Base-by-base conservation (phyloP, 2,797 vertebrate genomes). In the Enteromius afrohamiltoni region DNA sequence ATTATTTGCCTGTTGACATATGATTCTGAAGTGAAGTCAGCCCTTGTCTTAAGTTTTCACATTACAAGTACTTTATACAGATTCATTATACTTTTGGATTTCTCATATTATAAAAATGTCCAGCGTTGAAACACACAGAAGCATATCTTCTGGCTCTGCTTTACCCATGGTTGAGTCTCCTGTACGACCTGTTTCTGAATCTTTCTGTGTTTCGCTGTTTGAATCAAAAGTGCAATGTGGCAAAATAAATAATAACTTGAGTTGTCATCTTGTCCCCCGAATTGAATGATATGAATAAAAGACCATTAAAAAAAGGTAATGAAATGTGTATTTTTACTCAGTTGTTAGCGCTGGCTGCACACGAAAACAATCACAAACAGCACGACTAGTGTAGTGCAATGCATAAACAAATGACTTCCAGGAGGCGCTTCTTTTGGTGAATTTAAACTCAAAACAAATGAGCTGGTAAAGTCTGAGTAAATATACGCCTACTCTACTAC, bases 1-100 rank as follows among this genome's bases (percentile, higher is more conserved):
- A 34, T 87, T 84, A 79, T 88, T 87, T 78, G 65, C 87, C 87
- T 86, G 86, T 80, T 51, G 26, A 26, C 70, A 73, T n/a, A 37
- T 53, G 45, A 51, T 74, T 29, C 17, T 74, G 10, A 29, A 34
- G 6, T 51, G 1, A 31, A 73, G 17, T 73, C 16, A 13, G 23
- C 17, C 16, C 14, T 71, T 26, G 6, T 6, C 2, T 13, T 21
- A 19, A 1, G 0, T 53, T 74, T 53, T 51, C 11, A 34, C 31
- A 8, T 21, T 37, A 21, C 26, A 26, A 60, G 23, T 29, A 62
- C 13, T 29, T 17, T 64, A 64, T 64, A 31, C 26, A 64, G 29
- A 3, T 64, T 64, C 31, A 6, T 16, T 16, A 64, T 7, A 64
- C 26, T 64, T 64, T 64, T 17, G 31, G 60, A 53, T 21, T 21